Percentiles rank a stretch among this genome's conserved stretches.
These are phyloP conservation scores for Platalea minor DNA, from an alignment of 2,797 vertebrate species.

Conservation along the genomic window DNA sequence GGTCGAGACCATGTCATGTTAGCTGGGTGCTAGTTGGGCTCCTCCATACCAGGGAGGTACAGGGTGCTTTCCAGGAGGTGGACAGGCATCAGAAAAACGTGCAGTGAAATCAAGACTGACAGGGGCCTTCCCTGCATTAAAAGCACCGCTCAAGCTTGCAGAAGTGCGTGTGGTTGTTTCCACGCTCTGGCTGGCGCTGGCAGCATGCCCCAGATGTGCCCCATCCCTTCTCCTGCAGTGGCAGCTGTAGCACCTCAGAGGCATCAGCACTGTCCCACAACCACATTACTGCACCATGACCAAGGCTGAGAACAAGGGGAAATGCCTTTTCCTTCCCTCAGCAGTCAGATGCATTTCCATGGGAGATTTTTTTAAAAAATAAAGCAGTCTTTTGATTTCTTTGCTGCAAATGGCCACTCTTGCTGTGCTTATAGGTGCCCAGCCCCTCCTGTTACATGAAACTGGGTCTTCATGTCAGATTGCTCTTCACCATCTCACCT, in stretches of 20 bases:
- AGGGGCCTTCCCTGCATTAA: neutral
- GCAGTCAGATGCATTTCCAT: neutral
- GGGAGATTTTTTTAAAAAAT: neutral
- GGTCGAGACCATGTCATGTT: neutral
- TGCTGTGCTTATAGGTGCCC: neutral
- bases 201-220: neutral
- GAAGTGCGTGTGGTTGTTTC: neutral
- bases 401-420: neutral
- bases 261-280: neutral
- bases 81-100: neutral
- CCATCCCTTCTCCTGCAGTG: neutral
- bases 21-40: neutral
- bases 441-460: neutral
- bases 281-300: rapidly evolving
- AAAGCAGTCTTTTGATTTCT: neutral
- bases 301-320: neutral
- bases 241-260: neutral
- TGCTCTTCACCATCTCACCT: neutral
- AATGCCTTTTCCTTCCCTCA: neutral
- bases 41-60: neutral
- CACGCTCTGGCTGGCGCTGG: neutral
- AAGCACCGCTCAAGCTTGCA: neutral
- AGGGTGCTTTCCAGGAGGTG: neutral
- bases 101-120: neutral
- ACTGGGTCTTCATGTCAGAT: neutral